phyloP scores from a whole-genome alignment of 2,797 vertebrate genomes.

The Craterocephalus amniculus region DNA sequence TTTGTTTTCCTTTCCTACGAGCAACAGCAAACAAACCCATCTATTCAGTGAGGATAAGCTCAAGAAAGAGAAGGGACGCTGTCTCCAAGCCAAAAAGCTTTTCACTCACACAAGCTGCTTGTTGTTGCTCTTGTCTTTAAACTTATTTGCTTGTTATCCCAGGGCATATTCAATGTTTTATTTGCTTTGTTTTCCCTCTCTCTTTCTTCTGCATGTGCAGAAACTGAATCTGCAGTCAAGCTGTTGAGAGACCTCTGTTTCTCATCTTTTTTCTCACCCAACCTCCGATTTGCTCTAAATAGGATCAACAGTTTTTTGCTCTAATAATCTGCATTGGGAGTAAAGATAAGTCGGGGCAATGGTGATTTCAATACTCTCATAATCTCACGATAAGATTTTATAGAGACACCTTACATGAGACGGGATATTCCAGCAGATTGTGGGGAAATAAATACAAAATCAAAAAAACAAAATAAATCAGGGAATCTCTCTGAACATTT shows the following conservation, averaged over 20 bases:
- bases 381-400: not conserved
- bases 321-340: too few species aligned
- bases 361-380: not conserved
- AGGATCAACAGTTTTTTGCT: too few species aligned
- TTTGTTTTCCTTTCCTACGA: constrained; percentile 69
- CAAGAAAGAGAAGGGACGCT: constrained; percentile 52
- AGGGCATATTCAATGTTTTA: constrained; percentile 36
- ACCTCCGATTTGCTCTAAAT: not conserved
- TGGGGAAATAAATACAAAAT: too few species aligned
- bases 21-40: constrained; percentile 66
- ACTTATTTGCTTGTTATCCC: constrained; percentile 54
- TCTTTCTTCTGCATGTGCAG: constrained; percentile 7
- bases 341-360: too few species aligned
- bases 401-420: not conserved
- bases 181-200: constrained; percentile 2
- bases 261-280: not conserved
- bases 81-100: constrained; percentile 57
- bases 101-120: constrained; percentile 57
- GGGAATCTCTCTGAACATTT: not conserved
- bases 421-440: not conserved
- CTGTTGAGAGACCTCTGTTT: not conserved
- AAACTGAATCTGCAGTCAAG: not conserved
- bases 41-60: constrained; percentile 53
- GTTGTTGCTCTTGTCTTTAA: constrained; percentile 54
- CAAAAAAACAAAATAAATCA: not conserved